Evolutionary conservation across 2,888 invertebrate genomes (phyloP).

Genomic region (Melanostoma mellinum): DNA sequence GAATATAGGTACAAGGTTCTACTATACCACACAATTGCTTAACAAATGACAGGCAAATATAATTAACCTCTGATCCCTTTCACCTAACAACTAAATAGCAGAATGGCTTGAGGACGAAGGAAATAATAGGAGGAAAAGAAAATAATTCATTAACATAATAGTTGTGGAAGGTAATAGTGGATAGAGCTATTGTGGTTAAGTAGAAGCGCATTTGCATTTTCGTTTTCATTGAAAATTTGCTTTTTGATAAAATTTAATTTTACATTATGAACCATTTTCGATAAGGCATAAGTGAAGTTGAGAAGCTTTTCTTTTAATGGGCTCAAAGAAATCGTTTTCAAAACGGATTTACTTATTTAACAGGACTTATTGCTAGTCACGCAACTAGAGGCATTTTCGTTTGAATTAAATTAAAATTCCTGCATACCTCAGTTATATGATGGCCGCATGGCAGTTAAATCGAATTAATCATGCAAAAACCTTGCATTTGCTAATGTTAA

Average conservation of each 20-base stretch:
- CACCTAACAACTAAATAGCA: not conserved
- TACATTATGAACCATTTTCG: constrained; percentile 10
- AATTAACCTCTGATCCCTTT: constrained; percentile 52
- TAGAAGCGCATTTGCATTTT: constrained; percentile 12
- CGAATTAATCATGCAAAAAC: too few species aligned
- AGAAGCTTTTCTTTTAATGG: constrained; percentile 27
- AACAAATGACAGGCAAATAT: constrained; percentile 55
- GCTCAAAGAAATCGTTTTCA: not conserved
- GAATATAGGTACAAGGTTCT: constrained; percentile 17
- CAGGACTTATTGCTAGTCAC: not conserved
- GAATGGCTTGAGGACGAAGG: constrained; percentile 16
- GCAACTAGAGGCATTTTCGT: not conserved
- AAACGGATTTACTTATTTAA: not conserved
- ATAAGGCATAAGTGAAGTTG: constrained; percentile 41
- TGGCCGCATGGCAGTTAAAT: too few species aligned
- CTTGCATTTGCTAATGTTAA: too few species aligned
- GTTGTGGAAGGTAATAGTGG: constrained; percentile 40
- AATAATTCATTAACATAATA: constrained; percentile 58
- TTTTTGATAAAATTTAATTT: constrained; percentile 1
- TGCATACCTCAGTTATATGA: not conserved
- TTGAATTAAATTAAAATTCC: constrained; percentile 1
- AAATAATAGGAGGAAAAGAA: not conserved
- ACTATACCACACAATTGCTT: constrained; percentile 36
- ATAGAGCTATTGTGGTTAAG: constrained; percentile 40
- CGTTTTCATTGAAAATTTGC: constrained; percentile 14